Evolutionary conservation across 2,888 invertebrate genomes (phyloP), one percentile per base, ranked within the genome.

Genomic region (Xestoiulus laeticollis): DNA sequence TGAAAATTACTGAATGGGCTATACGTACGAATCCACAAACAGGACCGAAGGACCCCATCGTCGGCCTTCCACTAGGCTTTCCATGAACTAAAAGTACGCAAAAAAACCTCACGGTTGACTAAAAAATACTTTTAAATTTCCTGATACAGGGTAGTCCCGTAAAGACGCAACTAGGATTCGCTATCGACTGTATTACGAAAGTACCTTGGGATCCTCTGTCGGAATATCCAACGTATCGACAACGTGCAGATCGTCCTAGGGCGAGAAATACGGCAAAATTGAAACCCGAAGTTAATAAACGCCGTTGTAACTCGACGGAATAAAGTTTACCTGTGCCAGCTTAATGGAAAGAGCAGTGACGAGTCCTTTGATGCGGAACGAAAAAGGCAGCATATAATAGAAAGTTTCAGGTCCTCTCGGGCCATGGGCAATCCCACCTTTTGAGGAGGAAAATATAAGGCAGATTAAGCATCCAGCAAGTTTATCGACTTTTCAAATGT

Each of bases 1-100:
- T 5, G 43, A 43, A 85, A 68, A 85, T 44, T 5, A 88, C 44
- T 12, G 6, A 83, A 5, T 30, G 84, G 26, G 22, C 14, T 78
- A 88, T 85, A 92, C 95, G 94, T 94, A 97, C 95, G 95, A 96
- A 92, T 99, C 98, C 87, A 99, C 94, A 92, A 99, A 95, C 0
- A 99, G 93, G 16, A 98, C 97, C 14, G 99, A 98, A 68, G 97
- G 96, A 16, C 99, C 99, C 99, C 99, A 99, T 91, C 96, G 95
- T 90, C 99, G 94, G 83, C 94, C 94, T 90, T 96, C 95, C 44
- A 96, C 94, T 87, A 99, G 92, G 90, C 97, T 95, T 90, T 94
- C 93, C 12, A 99, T 92, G 91, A 94, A 98, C 90, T 94, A 22
- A 88, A 89, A 84, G 85, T 48, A 48, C 30, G 82, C 22, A 89